These are phyloP conservation scores for Pyrochroa serraticornis DNA, from an alignment of 2,888 invertebrate species.

Conservation along the genomic window DNA sequence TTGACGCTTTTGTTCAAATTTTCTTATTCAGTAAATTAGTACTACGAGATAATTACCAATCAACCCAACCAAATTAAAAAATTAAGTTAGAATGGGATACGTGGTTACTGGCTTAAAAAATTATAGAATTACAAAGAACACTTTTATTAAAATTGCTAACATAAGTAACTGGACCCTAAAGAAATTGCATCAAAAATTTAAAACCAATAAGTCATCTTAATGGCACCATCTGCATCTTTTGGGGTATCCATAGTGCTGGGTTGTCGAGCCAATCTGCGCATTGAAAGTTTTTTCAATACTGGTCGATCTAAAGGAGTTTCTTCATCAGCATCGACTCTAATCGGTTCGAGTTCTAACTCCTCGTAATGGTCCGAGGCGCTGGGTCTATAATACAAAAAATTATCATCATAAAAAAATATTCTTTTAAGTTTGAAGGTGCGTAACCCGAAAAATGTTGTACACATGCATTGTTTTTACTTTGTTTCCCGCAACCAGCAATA, in stretches of 20 bases:
- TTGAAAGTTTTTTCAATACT: slow-evolving; percentile 59
- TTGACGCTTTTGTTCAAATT: too few species aligned
- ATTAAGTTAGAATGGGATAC: too few species aligned
- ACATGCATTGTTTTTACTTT: too few species aligned
- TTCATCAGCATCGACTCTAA: slow-evolving; percentile 60
- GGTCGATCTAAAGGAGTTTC: slow-evolving; percentile 57
- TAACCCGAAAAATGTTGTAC: too few species aligned
- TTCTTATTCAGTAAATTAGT: too few species aligned
- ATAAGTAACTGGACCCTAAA: background rate
- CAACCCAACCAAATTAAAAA: too few species aligned
- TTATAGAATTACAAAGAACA: background rate
- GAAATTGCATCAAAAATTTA: slow-evolving; percentile 52
- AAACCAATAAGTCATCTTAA: slow-evolving; percentile 89
- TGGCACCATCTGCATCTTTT: slow-evolving; percentile 76
- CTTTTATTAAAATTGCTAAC: slow-evolving; percentile 1
- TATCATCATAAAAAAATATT: background rate
- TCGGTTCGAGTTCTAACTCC: slow-evolving; percentile 68
- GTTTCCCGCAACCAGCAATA: too few species aligned
- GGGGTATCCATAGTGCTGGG: slow-evolving; percentile 84
- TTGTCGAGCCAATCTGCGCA: slow-evolving; percentile 76
- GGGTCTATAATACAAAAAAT: slow-evolving; percentile 58
- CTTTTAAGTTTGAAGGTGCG: too few species aligned
- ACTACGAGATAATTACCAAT: too few species aligned
- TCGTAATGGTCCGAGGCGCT: slow-evolving; percentile 69
- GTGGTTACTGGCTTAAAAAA: too few species aligned